Conservation (phyloP, 2,797 vertebrate genomes). For the Triplophysa bombifrons region DNA sequence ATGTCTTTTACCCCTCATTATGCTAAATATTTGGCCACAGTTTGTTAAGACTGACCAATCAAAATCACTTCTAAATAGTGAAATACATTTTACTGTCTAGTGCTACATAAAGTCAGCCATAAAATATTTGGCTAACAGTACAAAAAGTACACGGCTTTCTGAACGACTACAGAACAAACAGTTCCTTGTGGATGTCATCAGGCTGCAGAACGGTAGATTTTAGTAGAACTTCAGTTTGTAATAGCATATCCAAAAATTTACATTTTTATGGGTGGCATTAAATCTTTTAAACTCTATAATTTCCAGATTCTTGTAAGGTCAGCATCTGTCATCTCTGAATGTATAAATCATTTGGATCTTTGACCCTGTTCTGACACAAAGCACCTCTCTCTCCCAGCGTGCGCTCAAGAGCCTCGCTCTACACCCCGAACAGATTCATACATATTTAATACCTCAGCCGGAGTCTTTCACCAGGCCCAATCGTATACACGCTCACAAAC, state of each 20-base stretch:
- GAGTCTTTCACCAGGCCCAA: conserved; percentile 4
- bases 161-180: not conserved
- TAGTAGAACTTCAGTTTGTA: not conserved
- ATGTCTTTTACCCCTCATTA: not conserved
- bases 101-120: not conserved
- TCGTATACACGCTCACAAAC: conserved; percentile 26
- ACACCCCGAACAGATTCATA: conserved; percentile 29
- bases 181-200: not conserved
- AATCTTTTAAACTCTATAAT: conserved; percentile 20
- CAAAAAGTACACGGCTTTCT: not conserved
- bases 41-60: not conserved
- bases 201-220: not conserved
- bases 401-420: conserved; percentile 34
- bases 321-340: conserved; percentile 17
- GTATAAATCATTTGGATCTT: conserved; percentile 38
- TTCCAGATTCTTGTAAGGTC: conserved; percentile 1
- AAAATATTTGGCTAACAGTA: not conserved
- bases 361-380: conserved; percentile 35
- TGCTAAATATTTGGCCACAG: not conserved
- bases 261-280: conserved; percentile 6
- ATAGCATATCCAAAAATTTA: not conserved
- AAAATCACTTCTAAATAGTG: not conserved
- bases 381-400: conserved; percentile 19
- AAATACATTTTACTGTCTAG: not conserved
- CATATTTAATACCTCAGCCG: conserved; percentile 42